Conservation (phyloP, 2,888 invertebrate species). For the Lepidocyrtoides sp. region DNA sequence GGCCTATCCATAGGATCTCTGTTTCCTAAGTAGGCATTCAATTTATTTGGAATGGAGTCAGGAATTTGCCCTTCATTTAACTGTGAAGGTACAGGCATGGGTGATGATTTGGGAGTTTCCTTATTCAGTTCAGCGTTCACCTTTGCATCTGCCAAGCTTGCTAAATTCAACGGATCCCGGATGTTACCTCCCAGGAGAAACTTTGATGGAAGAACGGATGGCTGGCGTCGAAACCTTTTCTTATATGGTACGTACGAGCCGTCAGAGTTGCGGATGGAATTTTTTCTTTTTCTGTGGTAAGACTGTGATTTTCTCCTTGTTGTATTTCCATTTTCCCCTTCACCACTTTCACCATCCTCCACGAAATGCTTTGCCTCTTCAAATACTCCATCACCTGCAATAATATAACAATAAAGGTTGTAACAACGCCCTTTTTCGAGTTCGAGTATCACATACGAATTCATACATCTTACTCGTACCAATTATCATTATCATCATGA, state of each 20-base stretch:
- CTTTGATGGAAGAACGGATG: slow-evolving; percentile 94
- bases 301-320: slow-evolving; percentile 47
- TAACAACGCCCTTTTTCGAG: too few relatives aligned
- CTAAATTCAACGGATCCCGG: slow-evolving; percentile 97
- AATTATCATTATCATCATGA: too few relatives aligned
- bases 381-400: slow-evolving; percentile 62
- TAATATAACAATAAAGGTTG: too few relatives aligned
- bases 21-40: slow-evolving; percentile 95
- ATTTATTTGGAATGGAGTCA: slow-evolving; percentile 97
- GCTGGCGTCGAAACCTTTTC: slow-evolving; percentile 87
- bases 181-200: slow-evolving; percentile 98
- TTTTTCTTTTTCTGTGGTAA: slow-evolving; percentile 87
- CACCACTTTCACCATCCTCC: slow-evolving; percentile 65
- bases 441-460: too few relatives aligned
- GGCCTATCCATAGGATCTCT: slow-evolving; percentile 69
- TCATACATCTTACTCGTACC: too few relatives aligned
- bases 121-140: slow-evolving; percentile 91
- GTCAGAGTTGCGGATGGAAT: slow-evolving; percentile 90
- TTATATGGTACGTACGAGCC: slow-evolving; percentile 93
- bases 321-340: slow-evolving; percentile 41
- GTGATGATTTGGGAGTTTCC: slow-evolving; percentile 97
- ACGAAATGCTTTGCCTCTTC: slow-evolving; percentile 63
- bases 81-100: slow-evolving; percentile 90
- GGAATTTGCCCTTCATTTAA: slow-evolving; percentile 92
- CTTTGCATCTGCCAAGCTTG: slow-evolving; percentile 91